Percentiles rank a stretch among this genome's conserved stretches.
phyloP scores from a whole-genome alignment of 2,797 vertebrate genomes.

The Hyperoplus immaculatus region DNA sequence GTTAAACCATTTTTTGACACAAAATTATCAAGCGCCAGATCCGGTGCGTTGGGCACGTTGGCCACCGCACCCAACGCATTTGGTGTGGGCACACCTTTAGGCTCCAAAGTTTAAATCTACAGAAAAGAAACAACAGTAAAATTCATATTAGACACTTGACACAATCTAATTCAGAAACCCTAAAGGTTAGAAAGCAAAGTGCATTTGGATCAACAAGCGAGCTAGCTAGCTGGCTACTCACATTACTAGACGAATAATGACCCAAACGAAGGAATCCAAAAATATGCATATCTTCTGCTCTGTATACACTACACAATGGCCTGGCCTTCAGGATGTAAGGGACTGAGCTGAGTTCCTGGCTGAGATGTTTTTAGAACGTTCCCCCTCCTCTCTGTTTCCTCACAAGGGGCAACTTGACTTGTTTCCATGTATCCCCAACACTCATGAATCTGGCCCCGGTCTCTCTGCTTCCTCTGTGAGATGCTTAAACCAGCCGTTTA shows the following conservation, averaged over 20 bases:
- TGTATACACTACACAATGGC: slow-evolving; percentile 23
- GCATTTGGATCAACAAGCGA: too few species aligned
- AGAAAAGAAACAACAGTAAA: too few species aligned
- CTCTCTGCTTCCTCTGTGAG: slow-evolving; percentile 62
- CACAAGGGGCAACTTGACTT: slow-evolving; percentile 50
- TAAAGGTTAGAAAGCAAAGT: too few species aligned
- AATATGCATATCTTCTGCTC: slow-evolving; percentile 29
- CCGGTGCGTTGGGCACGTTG: too few species aligned
- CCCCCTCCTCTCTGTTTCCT: slow-evolving; percentile 32
- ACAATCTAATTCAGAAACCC: too few species aligned
- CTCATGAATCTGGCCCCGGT: slow-evolving; percentile 48
- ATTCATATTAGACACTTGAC: too few species aligned
- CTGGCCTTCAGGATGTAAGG: slow-evolving; percentile 26
- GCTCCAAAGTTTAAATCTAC: too few species aligned
- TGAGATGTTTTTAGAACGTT: slow-evolving; percentile 42
- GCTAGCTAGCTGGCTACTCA: too few species aligned
- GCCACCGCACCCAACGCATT: too few species aligned
- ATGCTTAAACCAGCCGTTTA: slow-evolving; percentile 54
- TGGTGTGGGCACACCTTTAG: too few species aligned
- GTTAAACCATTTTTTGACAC: too few species aligned
- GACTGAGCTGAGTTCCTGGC: slow-evolving; percentile 36
- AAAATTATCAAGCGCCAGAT: too few species aligned
- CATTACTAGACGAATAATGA: background rate
- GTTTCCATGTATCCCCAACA: slow-evolving; percentile 53
- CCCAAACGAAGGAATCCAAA: slow-evolving; percentile 38